Base-by-base conservation (phyloP, 2,113 vertebrate genomes). In the Hemibagrus wyckioides region DNA sequence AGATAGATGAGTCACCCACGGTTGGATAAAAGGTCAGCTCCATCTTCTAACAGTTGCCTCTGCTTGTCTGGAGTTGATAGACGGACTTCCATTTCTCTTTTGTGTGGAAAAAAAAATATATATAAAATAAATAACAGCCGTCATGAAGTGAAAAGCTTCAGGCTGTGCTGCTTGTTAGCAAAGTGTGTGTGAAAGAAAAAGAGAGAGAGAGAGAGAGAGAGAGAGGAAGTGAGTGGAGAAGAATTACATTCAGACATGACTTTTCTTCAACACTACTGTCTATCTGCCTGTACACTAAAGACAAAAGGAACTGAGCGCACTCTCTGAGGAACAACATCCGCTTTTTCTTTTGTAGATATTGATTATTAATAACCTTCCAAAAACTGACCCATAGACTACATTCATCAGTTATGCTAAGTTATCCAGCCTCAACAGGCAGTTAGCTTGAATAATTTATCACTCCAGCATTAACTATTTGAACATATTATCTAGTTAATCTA, bases 21-120 rank as follows among this genome's bases (percentile, higher is more conserved):
- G 23, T 39, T 80, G 30, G 79, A 80, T 80, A 80, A 80, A 80
- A 80, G 79, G 79, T 80, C 79, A 80, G 79, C 33, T 80, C 33
- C 33, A 57, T 80, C 79, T 57, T 80, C 79, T 54, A 79, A 57
- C 79, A 80, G 79, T 80, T 21, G 19, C 54, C 54, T 80, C 52
- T 39, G 54, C 79, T 80, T 57, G 52, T 80, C 54, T 56, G 52
- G 79, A 57, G 54, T 57, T 80, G 54, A 80, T 57, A 80, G 79
- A 80, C 52, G 10, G 14, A 80, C 54, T 57, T 80, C 79, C n/a
- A 39, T 59, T 57, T 80, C 79, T 80, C 33, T 57, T 80, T 80
- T 80, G 79, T 80, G 33, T 30, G 79, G 33, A 57, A 36, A 79
- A 41, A 75, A 23, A 30, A 39, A 71, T 67, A 73, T 17, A 75